Conservation (phyloP, 1,140 invertebrate genomes). For the Euglossa dilemma region DNA sequence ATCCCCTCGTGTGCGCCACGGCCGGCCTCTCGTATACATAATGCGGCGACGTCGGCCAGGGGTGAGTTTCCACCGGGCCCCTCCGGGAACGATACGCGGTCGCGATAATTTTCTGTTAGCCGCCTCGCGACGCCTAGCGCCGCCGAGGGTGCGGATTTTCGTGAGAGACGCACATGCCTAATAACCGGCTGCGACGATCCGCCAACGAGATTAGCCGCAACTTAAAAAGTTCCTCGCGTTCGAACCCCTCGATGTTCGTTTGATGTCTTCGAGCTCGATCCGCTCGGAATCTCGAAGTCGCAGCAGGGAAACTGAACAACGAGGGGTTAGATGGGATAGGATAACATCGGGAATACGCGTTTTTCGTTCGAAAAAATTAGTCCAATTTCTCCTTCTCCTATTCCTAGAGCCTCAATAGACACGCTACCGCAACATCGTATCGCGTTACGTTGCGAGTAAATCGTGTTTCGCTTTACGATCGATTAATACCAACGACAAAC, state of each 20-base stretch:
- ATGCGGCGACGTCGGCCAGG: conserved; percentile 36
- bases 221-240: neutral
- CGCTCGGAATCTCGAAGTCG: neutral
- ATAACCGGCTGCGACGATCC: conserved; percentile 26
- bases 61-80: conserved; percentile 36
- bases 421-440: too few species aligned
- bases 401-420: too few species aligned
- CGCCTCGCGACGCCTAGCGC: conserved; percentile 40
- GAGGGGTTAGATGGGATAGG: too few species aligned
- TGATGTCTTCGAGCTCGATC: conserved; percentile 1
- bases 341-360: too few species aligned
- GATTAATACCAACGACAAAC: too few species aligned
- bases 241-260: conserved; percentile 2
- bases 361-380: too few species aligned
- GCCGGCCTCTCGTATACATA: conserved; percentile 55
- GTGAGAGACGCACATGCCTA: conserved; percentile 15
- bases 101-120: conserved; percentile 70
- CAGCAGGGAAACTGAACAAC: too few species aligned
- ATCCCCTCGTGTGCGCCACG: conserved; percentile 65
- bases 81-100: conserved; percentile 66
- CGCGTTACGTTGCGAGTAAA: too few species aligned
- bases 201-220: conserved; percentile 9
- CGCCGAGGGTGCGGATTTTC: conserved; percentile 61
- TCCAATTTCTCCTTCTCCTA: too few species aligned
- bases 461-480: too few species aligned